These are phyloP conservation scores for Melanaphis sacchari DNA, from an alignment of 1,140 invertebrate species.

Conservation along the genomic window DNA sequence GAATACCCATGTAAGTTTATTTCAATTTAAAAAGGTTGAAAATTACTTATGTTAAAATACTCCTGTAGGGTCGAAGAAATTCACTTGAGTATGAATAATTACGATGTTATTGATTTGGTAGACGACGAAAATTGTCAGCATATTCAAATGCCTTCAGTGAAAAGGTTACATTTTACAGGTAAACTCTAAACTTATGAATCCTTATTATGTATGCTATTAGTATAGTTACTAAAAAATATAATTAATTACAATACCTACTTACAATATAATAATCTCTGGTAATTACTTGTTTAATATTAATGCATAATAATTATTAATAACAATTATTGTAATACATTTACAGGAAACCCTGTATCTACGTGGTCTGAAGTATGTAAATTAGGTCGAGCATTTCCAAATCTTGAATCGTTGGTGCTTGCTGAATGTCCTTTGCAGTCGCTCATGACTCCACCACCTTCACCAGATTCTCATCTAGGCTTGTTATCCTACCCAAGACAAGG, in stretches of 20 bases:
- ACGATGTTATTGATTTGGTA: conserved; percentile 74
- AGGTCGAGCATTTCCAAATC: conserved; percentile 81
- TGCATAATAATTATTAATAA: too few relatives aligned
- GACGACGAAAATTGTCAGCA: conserved; percentile 60
- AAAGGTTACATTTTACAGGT: conserved; percentile 81
- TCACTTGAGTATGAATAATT: conserved; percentile 88
- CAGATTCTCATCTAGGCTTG: conserved; percentile 60
- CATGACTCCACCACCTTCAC: conserved; percentile 61
- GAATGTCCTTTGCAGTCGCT: conserved; percentile 80
- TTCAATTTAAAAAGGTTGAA: neutral
- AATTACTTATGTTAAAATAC: neutral
- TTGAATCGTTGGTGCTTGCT: conserved; percentile 83
- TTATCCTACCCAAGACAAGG: conserved; percentile 58
- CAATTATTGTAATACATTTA: too few relatives aligned
- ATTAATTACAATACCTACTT: neutral
- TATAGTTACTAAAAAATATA: too few relatives aligned
- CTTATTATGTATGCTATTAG: neutral
- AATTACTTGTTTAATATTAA: neutral
- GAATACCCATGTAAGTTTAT: conserved; percentile 69
- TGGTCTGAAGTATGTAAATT: conserved; percentile 86
- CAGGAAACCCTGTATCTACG: conserved; percentile 79
- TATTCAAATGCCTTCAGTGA: conserved; percentile 62
- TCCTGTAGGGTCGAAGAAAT: conserved; percentile 77
- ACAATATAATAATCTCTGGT: neutral
- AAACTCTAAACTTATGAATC: neutral